phyloP scores from a whole-genome alignment of 2,797 vertebrate genomes.

The Intellagama lesueurii region DNA sequence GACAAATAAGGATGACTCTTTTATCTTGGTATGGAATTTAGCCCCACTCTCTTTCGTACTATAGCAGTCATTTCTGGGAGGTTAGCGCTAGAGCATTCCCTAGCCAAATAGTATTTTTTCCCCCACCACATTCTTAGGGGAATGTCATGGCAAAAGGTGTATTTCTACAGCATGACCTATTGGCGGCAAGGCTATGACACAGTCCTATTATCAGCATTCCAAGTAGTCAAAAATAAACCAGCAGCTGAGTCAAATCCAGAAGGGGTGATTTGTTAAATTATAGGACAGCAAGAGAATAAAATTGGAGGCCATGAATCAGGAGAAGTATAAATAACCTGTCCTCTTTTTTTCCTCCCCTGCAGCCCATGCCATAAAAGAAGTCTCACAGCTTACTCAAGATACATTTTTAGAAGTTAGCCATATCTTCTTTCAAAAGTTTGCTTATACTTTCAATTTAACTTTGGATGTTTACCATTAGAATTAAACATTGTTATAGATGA shows the following conservation, averaged over 20 bases:
- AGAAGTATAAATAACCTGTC: conserved; percentile 46
- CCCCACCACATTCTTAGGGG: conserved; percentile 3
- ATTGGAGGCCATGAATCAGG: conserved; percentile 34
- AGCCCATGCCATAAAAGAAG: conserved; percentile 23
- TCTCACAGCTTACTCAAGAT: conserved; percentile 14
- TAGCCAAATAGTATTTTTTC: conserved; percentile 43
- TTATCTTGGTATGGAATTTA: conserved; percentile 44
- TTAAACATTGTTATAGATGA: not conserved
- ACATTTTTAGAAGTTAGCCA: conserved; percentile 21
- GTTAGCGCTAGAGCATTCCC: not conserved
- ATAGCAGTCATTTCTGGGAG: conserved; percentile 55
- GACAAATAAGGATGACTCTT: conserved; percentile 34
- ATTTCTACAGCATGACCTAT: conserved; percentile 41
- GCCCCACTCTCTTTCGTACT: conserved; percentile 38
- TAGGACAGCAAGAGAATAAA: conserved; percentile 55
- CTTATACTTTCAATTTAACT: not conserved
- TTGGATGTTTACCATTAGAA: not conserved
- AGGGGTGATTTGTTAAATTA: conserved; percentile 63
- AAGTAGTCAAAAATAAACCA: conserved; percentile 55
- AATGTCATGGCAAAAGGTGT: conserved; percentile 34
- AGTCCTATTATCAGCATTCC: conserved; percentile 49
- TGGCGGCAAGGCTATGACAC: conserved; percentile 39
- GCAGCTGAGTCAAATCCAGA: conserved; percentile 51
- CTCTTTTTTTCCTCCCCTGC: conserved; percentile 33
- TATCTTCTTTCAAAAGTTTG: conserved; percentile 6